Conservation (phyloP, 2,113 vertebrate species). For the Pantherophis guttatus region DNA sequence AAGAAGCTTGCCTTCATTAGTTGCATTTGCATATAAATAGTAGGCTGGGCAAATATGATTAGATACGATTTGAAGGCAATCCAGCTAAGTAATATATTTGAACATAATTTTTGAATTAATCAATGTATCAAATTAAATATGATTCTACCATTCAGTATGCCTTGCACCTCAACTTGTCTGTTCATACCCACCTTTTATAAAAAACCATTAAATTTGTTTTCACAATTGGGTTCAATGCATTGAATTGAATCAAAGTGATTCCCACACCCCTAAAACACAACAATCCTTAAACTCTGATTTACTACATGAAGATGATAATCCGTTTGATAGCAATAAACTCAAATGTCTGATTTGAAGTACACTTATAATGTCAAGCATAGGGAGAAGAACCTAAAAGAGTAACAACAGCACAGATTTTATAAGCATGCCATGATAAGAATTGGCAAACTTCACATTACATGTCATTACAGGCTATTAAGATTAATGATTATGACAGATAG, state of each 20-base stretch:
- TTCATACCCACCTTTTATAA: background rate
- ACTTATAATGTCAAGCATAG: constrained; percentile 46
- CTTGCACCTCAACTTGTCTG: background rate
- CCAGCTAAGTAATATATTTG: background rate
- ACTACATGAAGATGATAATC: background rate
- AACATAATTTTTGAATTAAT: background rate
- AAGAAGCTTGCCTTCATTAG: background rate
- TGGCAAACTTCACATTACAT: constrained; percentile 50
- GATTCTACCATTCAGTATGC: background rate
- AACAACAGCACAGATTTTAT: constrained; percentile 36
- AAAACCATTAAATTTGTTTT: background rate
- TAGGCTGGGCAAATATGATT: background rate
- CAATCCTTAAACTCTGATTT: background rate
- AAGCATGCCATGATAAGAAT: constrained; percentile 44
- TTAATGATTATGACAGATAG: constrained; percentile 54
- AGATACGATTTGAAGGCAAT: background rate
- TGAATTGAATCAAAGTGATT: background rate
- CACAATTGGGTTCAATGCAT: background rate
- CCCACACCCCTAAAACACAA: background rate
- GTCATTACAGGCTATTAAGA: constrained; percentile 50
- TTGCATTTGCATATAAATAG: constrained; percentile 1
- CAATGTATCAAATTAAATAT: background rate
- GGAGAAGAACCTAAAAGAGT: constrained; percentile 28
- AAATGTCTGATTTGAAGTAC: constrained; percentile 52
- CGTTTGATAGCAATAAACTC: constrained; percentile 21